Base-by-base conservation (phyloP, 2,113 vertebrate species). In the Lanius collurio region DNA sequence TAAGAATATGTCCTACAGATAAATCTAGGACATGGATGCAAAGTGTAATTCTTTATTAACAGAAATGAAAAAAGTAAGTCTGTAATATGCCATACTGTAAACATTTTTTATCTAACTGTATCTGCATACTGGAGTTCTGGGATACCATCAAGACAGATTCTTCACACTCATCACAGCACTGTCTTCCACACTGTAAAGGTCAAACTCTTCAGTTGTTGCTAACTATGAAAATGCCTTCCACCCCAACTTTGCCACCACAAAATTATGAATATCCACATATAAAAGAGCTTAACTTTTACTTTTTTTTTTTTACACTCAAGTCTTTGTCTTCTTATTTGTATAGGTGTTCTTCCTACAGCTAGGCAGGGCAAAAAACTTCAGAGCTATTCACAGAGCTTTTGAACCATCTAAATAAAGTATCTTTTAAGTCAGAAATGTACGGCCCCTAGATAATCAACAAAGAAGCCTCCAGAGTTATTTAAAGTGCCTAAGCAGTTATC, bases 401-500 rank as follows among this genome's bases (percentile, higher is more conserved):
- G 21, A 75, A 87, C 39, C 30, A 74, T 16, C 17, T 47, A 64
- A 75, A 85, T 30, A 75, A 91, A 89, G 17, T 16, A 83, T 30
- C 17, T 70, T 69, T 77, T 75, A 69, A 88, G 37, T 62, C 23
- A 60, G 70, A 68, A 94, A 52, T 13, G 4, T 31, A 39, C 16
- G 17, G 26, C 76, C 53, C 69, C 33, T 59, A 52, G 49, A 11
- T 60, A 78, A 89, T 56, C 62, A 78, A 31, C 8, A 26, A 31
- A 90, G 28, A 94, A 76, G 62, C 55, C 75, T 80, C 82, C 55
- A 76, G 67, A 85, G 70, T 76, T 91, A 91, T 84, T 91, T 93
- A 84, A 94, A 96, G 69, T 59, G 76, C 73, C 87, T 71, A 59
- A 64, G 53, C 67, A 85, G 75, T 90, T 88, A 85, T 73, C 62